phyloP scores from a whole-genome alignment of 2,797 vertebrate genomes.

The Micromesistius poutassou region DNA sequence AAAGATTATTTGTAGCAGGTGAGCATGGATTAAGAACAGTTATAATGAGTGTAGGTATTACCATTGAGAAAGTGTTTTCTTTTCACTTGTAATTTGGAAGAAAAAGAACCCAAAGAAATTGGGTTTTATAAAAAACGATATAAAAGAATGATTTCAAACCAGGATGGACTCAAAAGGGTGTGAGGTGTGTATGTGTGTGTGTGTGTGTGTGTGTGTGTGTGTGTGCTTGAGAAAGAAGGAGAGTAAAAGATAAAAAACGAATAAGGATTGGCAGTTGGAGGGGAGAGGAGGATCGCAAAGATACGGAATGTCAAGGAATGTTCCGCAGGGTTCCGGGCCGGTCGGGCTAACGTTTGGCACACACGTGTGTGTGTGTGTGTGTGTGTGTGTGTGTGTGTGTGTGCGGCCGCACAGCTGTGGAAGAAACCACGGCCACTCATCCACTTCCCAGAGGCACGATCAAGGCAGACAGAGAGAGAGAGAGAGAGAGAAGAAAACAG shows the following conservation, averaged over 20 bases:
- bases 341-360: no score
- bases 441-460: neutral
- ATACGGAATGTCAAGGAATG: neutral
- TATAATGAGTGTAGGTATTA: no score
- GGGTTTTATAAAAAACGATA: no score
- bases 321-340: neutral
- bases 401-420: neutral
- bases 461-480: neutral
- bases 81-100: no score
- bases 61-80: no score
- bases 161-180: no score
- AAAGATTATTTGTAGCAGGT: no score
- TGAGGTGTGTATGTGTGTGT: no score
- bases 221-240: neutral
- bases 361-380: neutral
- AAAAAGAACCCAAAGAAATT: no score
- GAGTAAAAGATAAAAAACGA: neutral
- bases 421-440: neutral
- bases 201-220: no score
- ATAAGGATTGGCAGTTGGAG: neutral
- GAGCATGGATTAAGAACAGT: no score
- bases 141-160: no score
- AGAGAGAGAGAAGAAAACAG: neutral
- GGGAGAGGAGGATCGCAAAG: neutral
- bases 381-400: neutral